Percentiles rank a stretch among this genome's conserved stretches.
These are phyloP conservation scores for Rhamnusium bicolor DNA, from an alignment of 2,888 invertebrate species.

Conservation along the genomic window DNA sequence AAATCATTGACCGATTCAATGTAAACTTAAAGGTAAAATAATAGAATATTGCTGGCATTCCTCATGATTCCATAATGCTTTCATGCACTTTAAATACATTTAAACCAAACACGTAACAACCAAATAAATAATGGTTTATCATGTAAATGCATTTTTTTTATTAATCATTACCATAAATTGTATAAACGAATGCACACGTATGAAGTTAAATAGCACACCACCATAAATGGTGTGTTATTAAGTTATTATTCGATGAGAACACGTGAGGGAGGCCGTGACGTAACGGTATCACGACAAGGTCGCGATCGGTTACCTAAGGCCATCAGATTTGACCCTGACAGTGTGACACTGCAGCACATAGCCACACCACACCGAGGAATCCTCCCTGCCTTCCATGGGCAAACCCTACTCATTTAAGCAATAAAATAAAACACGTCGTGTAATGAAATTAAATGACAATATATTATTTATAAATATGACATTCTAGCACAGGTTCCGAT, in stretches of 20 bases:
- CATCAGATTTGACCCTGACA: constrained; percentile 15
- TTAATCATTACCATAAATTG: not conserved
- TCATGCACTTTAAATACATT: not conserved
- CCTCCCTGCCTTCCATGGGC: constrained; percentile 2
- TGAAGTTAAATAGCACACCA: not conserved
- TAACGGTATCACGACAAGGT: constrained; percentile 18
- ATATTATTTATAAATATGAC: not conserved
- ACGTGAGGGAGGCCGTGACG: constrained; percentile 21
- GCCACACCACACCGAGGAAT: not conserved
- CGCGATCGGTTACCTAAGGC: constrained; percentile 28
- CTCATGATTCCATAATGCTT: too few species aligned
- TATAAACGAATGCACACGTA: not conserved
- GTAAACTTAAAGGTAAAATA: too few species aligned
- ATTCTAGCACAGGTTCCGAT: not conserved
- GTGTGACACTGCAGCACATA: not conserved
- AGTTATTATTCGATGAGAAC: constrained; percentile 10
- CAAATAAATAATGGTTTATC: not conserved
- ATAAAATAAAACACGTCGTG: not conserved
- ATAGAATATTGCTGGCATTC: too few species aligned
- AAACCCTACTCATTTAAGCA: not conserved
- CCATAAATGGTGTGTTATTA: constrained; percentile 24
- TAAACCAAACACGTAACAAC: not conserved
- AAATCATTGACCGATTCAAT: too few species aligned
- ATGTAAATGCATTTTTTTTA: not conserved
- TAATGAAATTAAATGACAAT: too few species aligned